Percentiles rank a stretch among this genome's conserved stretches.
Evolutionary conservation across 1,140 invertebrate genomes (phyloP).

Genomic region (Magallana angulata): DNA sequence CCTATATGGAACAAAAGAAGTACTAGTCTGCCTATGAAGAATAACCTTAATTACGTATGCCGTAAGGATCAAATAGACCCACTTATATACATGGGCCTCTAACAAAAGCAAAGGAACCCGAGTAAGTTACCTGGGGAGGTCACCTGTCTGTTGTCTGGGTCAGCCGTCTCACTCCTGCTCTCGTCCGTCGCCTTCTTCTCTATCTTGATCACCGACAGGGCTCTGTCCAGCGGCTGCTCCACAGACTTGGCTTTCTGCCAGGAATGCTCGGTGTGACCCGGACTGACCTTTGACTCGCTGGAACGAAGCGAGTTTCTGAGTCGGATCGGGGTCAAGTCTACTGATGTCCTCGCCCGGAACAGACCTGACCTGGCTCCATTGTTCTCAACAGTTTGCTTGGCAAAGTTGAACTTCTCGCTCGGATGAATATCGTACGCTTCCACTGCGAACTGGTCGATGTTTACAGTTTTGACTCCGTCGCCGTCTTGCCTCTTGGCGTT

Average conservation of each 20-base stretch:
- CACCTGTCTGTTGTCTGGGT: background rate
- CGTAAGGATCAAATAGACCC: too few relatives aligned
- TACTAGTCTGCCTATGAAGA: too few relatives aligned
- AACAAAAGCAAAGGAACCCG: background rate
- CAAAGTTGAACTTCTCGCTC: slow-evolving; percentile 48
- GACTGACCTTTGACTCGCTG: background rate
- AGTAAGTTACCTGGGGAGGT: background rate
- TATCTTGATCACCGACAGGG: slow-evolving; percentile 39
- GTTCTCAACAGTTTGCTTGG: slow-evolving; percentile 42
- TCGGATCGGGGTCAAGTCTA: background rate
- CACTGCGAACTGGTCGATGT: slow-evolving; percentile 48
- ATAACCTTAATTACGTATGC: too few relatives aligned
- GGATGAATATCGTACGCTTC: slow-evolving; percentile 53
- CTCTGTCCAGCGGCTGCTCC: background rate
- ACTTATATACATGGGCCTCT: too few relatives aligned
- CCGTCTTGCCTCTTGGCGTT: slow-evolving; percentile 27
- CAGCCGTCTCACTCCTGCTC: background rate
- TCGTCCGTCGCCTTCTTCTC: background rate
- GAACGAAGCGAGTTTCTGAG: background rate
- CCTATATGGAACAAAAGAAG: too few relatives aligned
- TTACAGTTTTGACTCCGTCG: slow-evolving; percentile 44
- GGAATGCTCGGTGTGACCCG: background rate
- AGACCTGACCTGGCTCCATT: background rate
- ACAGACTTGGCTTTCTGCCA: background rate
- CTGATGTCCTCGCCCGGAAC: background rate